Conservation (phyloP, 2,113 vertebrate genomes). For the Lethenteron reissneri region DNA sequence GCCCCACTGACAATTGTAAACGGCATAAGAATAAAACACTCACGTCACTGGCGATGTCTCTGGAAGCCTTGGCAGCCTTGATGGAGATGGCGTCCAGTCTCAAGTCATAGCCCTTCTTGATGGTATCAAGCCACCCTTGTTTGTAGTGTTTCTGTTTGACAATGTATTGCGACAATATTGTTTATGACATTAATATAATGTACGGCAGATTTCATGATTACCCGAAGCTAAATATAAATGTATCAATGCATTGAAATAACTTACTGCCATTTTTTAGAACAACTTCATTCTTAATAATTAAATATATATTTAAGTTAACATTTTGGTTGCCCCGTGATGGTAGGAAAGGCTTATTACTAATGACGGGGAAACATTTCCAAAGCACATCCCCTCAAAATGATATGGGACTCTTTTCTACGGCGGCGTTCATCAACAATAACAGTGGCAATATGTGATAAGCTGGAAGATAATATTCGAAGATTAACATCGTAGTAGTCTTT, state of each 20-base stretch:
- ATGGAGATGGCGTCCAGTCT: constrained; percentile 3
- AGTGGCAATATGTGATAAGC: too few relatives aligned
- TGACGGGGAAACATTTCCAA: too few relatives aligned
- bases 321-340: neutral
- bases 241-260: neutral
- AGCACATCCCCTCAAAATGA: too few relatives aligned
- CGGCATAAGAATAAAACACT: neutral
- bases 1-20: too few relatives aligned
- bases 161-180: too few relatives aligned
- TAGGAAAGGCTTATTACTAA: neutral
- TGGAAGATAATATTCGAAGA: too few relatives aligned
- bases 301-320: neutral
- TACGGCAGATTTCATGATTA: too few relatives aligned
- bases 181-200: too few relatives aligned
- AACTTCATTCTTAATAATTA: neutral
- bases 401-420: too few relatives aligned
- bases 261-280: neutral
- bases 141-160: neutral
- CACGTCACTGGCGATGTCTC: constrained; percentile 1
- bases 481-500: too few relatives aligned
- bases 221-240: too few relatives aligned
- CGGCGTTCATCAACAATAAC: too few relatives aligned
- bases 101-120: constrained; percentile 3
- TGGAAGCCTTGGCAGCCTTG: constrained; percentile 4
- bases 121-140: neutral